Evolutionary conservation across 2,797 vertebrate genomes (phyloP).

Genomic region (Anomalospiza imberbis): DNA sequence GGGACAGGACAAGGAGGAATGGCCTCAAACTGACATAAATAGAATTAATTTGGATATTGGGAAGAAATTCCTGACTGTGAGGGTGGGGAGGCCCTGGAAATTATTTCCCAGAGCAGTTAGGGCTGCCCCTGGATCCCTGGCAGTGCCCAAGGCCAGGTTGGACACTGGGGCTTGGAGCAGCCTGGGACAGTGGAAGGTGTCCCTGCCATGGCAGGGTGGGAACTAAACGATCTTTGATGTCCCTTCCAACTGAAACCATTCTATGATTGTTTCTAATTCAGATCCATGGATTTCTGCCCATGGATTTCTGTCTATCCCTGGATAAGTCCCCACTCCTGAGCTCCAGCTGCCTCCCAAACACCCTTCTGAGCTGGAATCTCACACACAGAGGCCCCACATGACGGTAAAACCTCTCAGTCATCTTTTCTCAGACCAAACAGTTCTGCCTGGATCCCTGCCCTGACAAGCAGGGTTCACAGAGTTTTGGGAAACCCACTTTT

Average conservation of each 20-base stretch:
- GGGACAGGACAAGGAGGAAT: too few species aligned
- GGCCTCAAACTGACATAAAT: too few species aligned
- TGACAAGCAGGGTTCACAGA: neutral
- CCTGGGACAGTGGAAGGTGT: neutral
- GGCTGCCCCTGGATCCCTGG: neutral
- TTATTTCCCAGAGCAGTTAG: neutral
- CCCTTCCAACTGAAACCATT: neutral
- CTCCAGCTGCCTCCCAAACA: neutral
- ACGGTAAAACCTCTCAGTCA: neutral
- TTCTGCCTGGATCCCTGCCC: neutral
- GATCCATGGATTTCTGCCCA: neutral
- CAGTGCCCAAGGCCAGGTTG: neutral
- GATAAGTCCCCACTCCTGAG: neutral
- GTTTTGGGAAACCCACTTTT: neutral
- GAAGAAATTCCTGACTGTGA: too few species aligned
- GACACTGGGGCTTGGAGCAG: neutral
- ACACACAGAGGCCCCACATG: neutral
- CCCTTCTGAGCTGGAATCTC: neutral
- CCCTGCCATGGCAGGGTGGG: neutral
- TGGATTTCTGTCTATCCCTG: neutral
- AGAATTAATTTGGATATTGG: too few species aligned
- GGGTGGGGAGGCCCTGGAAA: too few species aligned
- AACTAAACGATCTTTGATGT: rapidly evolving
- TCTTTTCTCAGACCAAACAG: neutral
- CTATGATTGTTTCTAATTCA: neutral